Evolutionary conservation across 2,797 vertebrate genomes (phyloP), one percentile per base, ranked within the genome.

Genomic region (Dallia pectoralis): DNA sequence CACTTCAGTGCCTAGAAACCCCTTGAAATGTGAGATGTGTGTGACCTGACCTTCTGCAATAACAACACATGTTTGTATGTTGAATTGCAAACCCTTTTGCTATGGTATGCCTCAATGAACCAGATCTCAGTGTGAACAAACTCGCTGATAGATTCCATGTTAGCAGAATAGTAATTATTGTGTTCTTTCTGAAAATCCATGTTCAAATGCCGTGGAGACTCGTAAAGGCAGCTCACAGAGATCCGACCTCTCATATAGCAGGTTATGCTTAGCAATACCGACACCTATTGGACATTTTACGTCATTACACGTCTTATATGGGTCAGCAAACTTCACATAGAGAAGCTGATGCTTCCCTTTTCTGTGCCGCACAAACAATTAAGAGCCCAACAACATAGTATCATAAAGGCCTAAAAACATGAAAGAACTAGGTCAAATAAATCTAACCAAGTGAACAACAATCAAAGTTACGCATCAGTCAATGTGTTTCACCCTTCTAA

Each of bases 251-350:
- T 4, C 5, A 11, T 18, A 30, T 29, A 18, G 29, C 29, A 11
- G 32, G 27, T 15, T 51, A 65, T 32, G 7, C 33, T 65, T 19
- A 36, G 16, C 84, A 75, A 86, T 68, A 88, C 83, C 89, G 91
- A 87, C 93, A 91, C 83, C 91, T 93, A 74, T 85, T 93, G 93
- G 89, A 76, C 19, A 79, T 7, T 11, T n/a, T 49, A 48, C 51
- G 33, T 32, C 49, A 69, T 6, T 29, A 64, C 67, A 65, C 19
- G 47, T 51, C 4, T n/a, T 22, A 56, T 4, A 56, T 2, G 8
- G 8, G 40, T 22, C 53, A 19, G 53, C 53, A 56, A 1, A 56
- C 22, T 56, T 56, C 53, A 22, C 7, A 0, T 12, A 25, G 27
- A 32, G 61, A 32, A 15, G 16, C 7, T 30, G 22, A 63, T 32